Conservation (phyloP, 2,113 vertebrate genomes). For the Grammomys dolichurus region DNA sequence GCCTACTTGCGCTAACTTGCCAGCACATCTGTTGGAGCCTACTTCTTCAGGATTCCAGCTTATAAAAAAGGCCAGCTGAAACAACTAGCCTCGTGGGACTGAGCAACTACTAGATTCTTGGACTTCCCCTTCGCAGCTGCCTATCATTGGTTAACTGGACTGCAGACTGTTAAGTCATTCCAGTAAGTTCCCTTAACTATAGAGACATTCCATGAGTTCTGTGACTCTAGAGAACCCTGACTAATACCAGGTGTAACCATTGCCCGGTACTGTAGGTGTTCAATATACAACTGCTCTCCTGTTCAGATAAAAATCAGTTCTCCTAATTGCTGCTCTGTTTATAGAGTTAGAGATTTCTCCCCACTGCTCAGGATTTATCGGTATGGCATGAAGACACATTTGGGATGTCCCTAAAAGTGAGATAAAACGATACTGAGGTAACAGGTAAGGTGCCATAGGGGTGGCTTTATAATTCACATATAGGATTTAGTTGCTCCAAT, state of each 20-base stretch:
- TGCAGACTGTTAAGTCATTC: too few species aligned
- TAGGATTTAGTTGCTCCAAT: slow-evolving; percentile 6
- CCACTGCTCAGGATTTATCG: neutral
- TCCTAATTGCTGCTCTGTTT: slow-evolving; percentile 38
- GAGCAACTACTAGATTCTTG: too few species aligned
- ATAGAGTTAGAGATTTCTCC: neutral
- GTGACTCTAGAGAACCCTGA: too few species aligned
- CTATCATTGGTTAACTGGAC: too few species aligned
- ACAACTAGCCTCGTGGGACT: too few species aligned
- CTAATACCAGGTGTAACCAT: neutral
- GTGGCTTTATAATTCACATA: neutral
- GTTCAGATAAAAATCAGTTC: slow-evolving; percentile 46
- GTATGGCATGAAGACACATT: slow-evolving; percentile 23
- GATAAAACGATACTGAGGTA: neutral
- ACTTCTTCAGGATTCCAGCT: too few species aligned
- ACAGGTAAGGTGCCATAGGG: neutral
- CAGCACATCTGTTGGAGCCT: too few species aligned
- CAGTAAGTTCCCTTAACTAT: too few species aligned
- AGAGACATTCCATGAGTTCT: too few species aligned
- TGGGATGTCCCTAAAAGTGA: slow-evolving; percentile 5
- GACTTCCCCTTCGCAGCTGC: too few species aligned
- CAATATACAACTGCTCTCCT: neutral
- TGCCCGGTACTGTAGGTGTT: neutral
- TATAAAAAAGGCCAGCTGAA: too few species aligned
- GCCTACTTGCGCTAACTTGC: too few species aligned